Percentiles rank a stretch among this genome's conserved stretches.
phyloP scores from a whole-genome alignment of 2,888 invertebrate species.

The Drosophila vallismaia region DNA sequence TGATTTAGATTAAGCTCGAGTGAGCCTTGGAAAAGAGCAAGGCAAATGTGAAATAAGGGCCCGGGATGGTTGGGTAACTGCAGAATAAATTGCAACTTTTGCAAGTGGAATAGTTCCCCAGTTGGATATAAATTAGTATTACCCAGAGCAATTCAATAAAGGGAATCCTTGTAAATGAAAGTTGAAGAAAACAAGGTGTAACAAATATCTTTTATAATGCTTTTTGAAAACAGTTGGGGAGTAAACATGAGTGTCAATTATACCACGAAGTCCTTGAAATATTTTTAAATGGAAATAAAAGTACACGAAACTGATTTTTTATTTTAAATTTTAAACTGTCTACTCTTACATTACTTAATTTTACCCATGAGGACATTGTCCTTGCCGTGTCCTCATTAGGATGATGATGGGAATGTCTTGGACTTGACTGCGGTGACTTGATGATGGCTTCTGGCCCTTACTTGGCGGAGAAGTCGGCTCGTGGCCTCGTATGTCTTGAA shows the following conservation, averaged over 20 bases:
- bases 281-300: background rate
- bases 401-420: constrained; percentile 35
- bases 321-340: background rate
- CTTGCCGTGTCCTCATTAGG: constrained; percentile 29
- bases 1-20: constrained; percentile 70
- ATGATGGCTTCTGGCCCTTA: constrained; percentile 41
- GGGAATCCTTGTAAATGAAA: constrained; percentile 7
- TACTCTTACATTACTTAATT: background rate
- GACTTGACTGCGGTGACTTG: constrained; percentile 46
- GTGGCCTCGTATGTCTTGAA: constrained; percentile 29
- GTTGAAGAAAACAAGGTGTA: background rate
- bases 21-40: constrained; percentile 36
- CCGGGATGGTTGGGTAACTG: constrained; percentile 27
- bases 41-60: constrained; percentile 30
- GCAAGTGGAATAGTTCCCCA: constrained; percentile 41
- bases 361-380: background rate
- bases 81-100: constrained; percentile 36
- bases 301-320: background rate
- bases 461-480: constrained; percentile 54
- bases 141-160: constrained; percentile 32
- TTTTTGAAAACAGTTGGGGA: background rate
- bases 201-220: background rate
- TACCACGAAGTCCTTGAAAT: background rate
- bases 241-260: background rate
- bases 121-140: constrained; percentile 43